Base-by-base conservation (phyloP, 1,140 invertebrate genomes). In the Pseudomyrmex concolor region DNA sequence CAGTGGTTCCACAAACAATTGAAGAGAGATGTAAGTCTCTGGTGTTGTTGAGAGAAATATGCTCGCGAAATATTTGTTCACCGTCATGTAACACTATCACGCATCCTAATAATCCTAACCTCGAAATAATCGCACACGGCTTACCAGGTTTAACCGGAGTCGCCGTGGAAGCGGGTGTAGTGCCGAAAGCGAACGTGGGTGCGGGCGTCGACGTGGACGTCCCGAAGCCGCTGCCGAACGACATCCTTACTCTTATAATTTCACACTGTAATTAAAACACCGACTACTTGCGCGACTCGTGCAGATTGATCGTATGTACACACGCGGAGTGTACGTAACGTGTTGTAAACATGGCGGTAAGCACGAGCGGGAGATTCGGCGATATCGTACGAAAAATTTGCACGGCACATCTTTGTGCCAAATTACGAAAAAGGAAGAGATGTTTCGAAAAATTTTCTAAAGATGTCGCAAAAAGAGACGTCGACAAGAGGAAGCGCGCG, bases 131-230 rank as follows among this genome's bases (percentile, higher is more conserved):
- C 25, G 54, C 5, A 55, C 25, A 17, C 5, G 17, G 82, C 84
- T 91, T 83, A 94, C 93, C 89, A 71, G 92, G 90, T 87, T 93
- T 94, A 5, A 91, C 91, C 22, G 93, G 91, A 9, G 93, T 92
- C 10, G 90, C 90, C 25, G 92, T 88, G 4, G 91, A 85, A 3
- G 92, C 78, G 0, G 89, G 89, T 2, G 91, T 87, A 9, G 89
- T 81, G 59, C 92, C 93, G 45, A 93, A 94, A 10, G 90, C 90
- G 59, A 93, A 94, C 19, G 92, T 90, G 3, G 92, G 88, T 71
- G 86, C 84, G 0, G 90, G 86, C 8, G 92, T 86, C 2, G 91
- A 91, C 13, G 91, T 90, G 13, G 89, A 85, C 7, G 89, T 76
- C 9, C 92, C 93, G 83, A 94, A 94, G 2, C 92, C 91, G 45